Conservation (phyloP, 2,888 invertebrate species). For the Bugula neritina region DNA sequence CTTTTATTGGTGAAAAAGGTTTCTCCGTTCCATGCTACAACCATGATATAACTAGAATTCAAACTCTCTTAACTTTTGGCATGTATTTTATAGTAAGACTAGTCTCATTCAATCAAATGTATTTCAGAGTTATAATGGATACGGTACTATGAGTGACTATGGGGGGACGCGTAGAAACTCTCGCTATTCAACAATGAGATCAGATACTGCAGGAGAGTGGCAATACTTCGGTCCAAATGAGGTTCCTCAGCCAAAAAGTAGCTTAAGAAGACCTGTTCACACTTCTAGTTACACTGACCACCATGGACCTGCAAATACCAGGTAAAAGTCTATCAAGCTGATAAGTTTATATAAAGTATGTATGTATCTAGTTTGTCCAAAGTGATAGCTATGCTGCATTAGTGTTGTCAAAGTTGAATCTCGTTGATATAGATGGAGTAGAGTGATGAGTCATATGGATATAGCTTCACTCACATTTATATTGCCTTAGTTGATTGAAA, state of each 20-base stretch:
- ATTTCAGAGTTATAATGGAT: neutral
- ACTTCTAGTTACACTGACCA: conserved; percentile 11
- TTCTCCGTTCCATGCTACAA: too few relatives aligned
- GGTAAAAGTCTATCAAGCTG: neutral
- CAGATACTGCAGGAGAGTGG: conserved; percentile 18
- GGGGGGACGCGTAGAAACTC: conserved; percentile 1
- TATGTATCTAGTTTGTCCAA: conserved; percentile 13
- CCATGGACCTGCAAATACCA: neutral
- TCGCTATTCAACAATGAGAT: conserved; percentile 21
- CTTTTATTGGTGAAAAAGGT: too few relatives aligned
- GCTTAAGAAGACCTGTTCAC: neutral
- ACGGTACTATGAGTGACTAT: conserved; percentile 5
- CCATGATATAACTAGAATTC: too few relatives aligned
- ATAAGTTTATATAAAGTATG: neutral
- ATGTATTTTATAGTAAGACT: too few relatives aligned
- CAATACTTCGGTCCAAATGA: conserved; percentile 25
- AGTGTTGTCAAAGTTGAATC: too few relatives aligned
- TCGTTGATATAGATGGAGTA: too few relatives aligned
- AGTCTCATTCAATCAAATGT: too few relatives aligned
- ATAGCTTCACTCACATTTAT: too few relatives aligned
- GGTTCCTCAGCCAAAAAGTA: neutral
- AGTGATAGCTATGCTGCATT: too few relatives aligned
- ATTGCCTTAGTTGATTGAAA: too few relatives aligned
- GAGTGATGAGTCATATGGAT: too few relatives aligned
- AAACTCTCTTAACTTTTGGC: too few relatives aligned